Evolutionary conservation across 1,140 invertebrate genomes (phyloP), one percentile per base, ranked within the genome.

Genomic region (Zaprionus taronus): DNA sequence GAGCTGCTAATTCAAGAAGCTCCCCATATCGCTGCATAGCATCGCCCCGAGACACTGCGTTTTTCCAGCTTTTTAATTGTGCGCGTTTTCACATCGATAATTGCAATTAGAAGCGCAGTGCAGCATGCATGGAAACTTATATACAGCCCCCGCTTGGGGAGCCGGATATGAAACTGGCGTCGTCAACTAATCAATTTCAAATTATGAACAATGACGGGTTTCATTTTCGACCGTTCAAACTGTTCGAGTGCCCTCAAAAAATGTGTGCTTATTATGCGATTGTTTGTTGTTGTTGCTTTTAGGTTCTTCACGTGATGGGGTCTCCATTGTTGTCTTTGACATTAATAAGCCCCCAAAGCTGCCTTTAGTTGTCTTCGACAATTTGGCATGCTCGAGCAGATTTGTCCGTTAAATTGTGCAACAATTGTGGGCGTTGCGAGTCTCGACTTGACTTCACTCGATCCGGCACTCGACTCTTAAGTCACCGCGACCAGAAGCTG

Each of bases 21-120:
- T 55, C 36, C 34, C 64, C 62, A 47, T 69, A 66, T 34, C 74
- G 56, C 38, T 80, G 77, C 24, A 41, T n/a, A 41, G 41, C 31
- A n/a, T 41, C 15, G 41, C 41, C 41, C 2, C 41, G 41, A 44
- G 55, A 17, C 22, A n/a, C 34, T 62, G 14, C 55, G 56, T 17
- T 83, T 90, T 89, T 84, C 75, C 71, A 82, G 79, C 71, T 76
- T 81, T 81, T 74, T 87, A 87, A 87, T 87, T 89, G 73, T 22
- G 12, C 28, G 28, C 62, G 65, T 77, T 89, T 73, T 73, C 74
- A 76, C 80, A 89, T 41, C 56, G 84, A 20, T 73, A 61, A 74
- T 82, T 66, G 66, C 36, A 76, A 84, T 84, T 73, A 76, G 82
- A 56, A 17, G 55, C 56, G 57, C 55, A 49, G 72, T 15, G 38